Percentiles rank a stretch among this genome's conserved stretches.
Conservation (phyloP, 2,797 vertebrate species). For the Rhynchonycteris naso region DNA sequence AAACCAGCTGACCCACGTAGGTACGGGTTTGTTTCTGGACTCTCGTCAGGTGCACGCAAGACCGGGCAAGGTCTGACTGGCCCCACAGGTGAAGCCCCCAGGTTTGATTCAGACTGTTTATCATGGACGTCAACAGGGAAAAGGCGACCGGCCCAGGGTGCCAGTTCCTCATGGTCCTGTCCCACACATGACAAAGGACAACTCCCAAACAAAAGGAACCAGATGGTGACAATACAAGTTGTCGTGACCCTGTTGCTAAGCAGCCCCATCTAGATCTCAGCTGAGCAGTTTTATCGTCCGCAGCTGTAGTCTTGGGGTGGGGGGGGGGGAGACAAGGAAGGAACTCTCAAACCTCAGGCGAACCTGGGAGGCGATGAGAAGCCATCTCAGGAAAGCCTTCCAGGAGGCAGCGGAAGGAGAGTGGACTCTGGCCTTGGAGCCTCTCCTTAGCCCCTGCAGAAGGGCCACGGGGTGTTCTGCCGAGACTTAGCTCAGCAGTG, state of each 20-base stretch:
- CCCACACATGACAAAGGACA: background rate
- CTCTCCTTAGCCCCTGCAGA: background rate
- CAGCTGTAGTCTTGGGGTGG: background rate
- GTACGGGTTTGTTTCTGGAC: background rate
- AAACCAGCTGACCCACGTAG: background rate
- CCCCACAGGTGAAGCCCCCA: background rate
- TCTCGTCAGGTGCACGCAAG: background rate
- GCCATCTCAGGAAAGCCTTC: background rate
- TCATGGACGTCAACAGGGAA: background rate
- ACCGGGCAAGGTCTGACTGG: background rate
- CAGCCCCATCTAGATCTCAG: background rate
- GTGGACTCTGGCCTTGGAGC: fast-evolving
- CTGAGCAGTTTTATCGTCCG: fast-evolving
- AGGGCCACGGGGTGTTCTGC: background rate
- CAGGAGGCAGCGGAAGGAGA: fast-evolving
- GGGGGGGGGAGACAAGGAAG: too few species aligned
- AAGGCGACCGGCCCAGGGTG: background rate
- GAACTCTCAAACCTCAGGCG: background rate
- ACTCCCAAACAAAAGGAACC: background rate
- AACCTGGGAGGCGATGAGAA: background rate
- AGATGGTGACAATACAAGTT: fast-evolving
- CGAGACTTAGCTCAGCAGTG: background rate
- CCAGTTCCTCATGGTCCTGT: background rate
- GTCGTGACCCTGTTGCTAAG: background rate
- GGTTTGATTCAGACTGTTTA: background rate